Base-by-base conservation (phyloP, 1,140 invertebrate genomes). In the Asobara japonica region DNA sequence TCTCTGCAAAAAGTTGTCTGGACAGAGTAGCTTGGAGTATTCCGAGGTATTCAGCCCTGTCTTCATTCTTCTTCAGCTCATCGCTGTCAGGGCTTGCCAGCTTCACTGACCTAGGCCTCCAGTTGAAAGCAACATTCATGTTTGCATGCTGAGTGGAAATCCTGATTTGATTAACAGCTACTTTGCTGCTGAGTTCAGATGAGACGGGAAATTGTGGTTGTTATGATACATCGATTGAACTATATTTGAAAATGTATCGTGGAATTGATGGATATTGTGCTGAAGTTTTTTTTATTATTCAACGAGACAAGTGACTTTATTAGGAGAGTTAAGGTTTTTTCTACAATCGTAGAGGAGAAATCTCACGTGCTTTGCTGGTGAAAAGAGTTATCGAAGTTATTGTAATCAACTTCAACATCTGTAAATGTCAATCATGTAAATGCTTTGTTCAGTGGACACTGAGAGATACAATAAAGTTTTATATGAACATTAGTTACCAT, bases 1-100 rank as follows among this genome's bases (percentile, higher is more conserved):
- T 69, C 83, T 98, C 11, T 98, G 96, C 87, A 92, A 94, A 83
- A 97, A 96, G 86, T 86, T 98, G 20, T 91, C 93, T 78, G 93
- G 93, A 27, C 91, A 94, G 80, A 92, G 92, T 66, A 90, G 89
- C 13, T 90, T 97, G 56, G 95, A 96, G 79, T 97, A 94, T 81
- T 97, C 95, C 48, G 96, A 98, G 91, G 93, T 98, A 11, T 92
- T 97, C 84, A 93, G 95, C 64, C 96, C 97, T 16, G 88, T 98
- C 36, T 98, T 98, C 87, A 94, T 97, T 72, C 86, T 98, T 30
- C 86, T 97, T 61, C 94, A 97, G 83, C 86, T 98, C 29, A 92
- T 98, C 72, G 95, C 97, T 74, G 93, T 98, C 56, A 90, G 96
- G 81, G 96, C 96, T 8, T 99, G 97, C 89, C 96, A 98, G 83